phyloP scores from a whole-genome alignment of 2,888 invertebrate genomes.

The Seira ritae region DNA sequence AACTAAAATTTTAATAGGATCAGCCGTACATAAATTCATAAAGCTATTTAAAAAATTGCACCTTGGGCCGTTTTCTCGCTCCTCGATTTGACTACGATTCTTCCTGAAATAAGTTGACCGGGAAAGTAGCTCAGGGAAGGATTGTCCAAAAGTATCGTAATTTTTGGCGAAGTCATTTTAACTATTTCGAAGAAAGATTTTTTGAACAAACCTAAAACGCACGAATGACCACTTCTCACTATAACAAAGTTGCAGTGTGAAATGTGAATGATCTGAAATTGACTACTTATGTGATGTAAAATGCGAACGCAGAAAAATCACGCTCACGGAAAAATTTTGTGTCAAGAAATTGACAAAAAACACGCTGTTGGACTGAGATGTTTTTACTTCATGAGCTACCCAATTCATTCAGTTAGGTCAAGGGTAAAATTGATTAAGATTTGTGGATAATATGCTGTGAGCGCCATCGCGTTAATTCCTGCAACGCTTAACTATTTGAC shows the following conservation, averaged over 20 bases:
- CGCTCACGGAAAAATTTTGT: not conserved
- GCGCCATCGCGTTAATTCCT: too few relatives aligned
- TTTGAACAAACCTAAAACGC: too few relatives aligned
- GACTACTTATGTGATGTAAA: too few relatives aligned
- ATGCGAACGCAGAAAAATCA: not conserved
- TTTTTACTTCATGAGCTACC: too few relatives aligned
- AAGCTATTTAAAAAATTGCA: too few relatives aligned
- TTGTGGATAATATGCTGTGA: too few relatives aligned
- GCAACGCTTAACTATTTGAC: too few relatives aligned
- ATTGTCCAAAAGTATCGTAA: conserved; percentile 80
- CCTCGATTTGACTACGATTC: conserved; percentile 80
- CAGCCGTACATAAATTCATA: too few relatives aligned
- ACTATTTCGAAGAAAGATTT: conserved; percentile 81
- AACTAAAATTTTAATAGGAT: not conserved
- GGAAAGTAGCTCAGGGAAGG: conserved; percentile 82
- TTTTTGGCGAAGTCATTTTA: not conserved
- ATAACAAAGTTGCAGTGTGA: not conserved
- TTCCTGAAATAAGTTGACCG: conserved; percentile 82
- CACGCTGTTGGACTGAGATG: too few relatives aligned
- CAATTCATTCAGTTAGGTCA: too few relatives aligned
- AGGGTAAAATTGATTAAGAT: too few relatives aligned
- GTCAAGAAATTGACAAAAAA: not conserved
- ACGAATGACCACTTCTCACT: too few relatives aligned
- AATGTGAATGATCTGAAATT: not conserved
- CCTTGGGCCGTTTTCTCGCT: conserved; percentile 83